Evolutionary conservation across 2,113 vertebrate genomes (phyloP).

Genomic region (Cheirogaleus medius): DNA sequence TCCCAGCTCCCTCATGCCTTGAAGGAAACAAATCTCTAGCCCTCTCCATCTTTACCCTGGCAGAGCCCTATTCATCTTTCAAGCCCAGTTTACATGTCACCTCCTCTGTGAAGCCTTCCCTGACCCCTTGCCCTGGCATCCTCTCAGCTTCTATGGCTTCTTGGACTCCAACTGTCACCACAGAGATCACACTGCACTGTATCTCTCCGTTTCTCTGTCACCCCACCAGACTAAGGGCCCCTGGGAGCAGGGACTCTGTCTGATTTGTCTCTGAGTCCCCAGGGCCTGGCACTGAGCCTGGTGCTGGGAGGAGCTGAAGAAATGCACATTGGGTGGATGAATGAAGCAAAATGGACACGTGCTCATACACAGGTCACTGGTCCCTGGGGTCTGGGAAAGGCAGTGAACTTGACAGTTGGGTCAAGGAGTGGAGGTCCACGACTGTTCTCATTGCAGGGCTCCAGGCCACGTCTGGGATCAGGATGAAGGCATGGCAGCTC

Average conservation of each 20-base stretch:
- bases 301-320: not conserved
- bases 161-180: constrained; percentile 14
- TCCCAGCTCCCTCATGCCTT: not conserved
- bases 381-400: not conserved
- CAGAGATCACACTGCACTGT: not conserved
- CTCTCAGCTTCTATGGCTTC: not conserved
- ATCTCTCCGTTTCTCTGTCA: not conserved
- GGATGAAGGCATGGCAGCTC: not conserved
- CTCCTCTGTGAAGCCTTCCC: not conserved
- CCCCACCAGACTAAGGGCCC: not conserved
- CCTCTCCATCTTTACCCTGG: not conserved
- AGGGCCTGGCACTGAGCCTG: not conserved
- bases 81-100: not conserved
- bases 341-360: not conserved
- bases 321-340: not conserved
- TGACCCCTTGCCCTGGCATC: not conserved
- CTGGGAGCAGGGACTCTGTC: not conserved
- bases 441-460: not conserved
- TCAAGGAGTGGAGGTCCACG: not conserved
- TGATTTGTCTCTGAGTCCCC: not conserved
- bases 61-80: not conserved
- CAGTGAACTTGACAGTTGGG: not conserved
- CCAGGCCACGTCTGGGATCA: not conserved
- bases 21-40: not conserved
- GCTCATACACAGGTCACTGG: constrained; percentile 7